Percentiles rank a stretch among this genome's conserved stretches.
These are phyloP conservation scores for Notoglanidium macrostoma DNA, from an alignment of 2,797 vertebrate genomes.

Conservation along the genomic window DNA sequence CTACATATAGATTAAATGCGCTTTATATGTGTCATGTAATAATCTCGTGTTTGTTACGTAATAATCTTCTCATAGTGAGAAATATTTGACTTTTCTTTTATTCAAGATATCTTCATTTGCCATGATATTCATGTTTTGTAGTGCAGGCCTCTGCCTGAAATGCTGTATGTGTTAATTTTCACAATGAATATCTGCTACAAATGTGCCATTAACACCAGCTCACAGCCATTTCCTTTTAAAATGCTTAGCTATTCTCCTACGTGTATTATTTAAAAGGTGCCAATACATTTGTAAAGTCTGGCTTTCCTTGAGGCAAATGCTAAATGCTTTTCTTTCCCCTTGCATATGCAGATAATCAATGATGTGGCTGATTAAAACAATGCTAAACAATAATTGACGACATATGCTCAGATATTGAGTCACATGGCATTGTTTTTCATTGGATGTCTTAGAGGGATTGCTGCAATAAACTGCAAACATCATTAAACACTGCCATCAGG, in stretches of 20 bases:
- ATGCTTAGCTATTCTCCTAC: background rate
- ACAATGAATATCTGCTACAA: background rate
- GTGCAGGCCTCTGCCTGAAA: background rate
- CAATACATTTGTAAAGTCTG: background rate
- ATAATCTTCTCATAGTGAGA: background rate
- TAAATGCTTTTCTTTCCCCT: background rate
- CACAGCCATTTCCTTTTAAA: background rate
- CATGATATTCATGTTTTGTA: background rate
- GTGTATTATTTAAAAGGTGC: background rate
- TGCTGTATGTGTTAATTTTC: background rate
- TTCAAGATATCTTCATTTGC: background rate
- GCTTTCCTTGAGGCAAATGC: conserved; percentile 2
- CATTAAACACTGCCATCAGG: conserved; percentile 5
- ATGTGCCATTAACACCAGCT: background rate
- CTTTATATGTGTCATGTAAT: background rate
- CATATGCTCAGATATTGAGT: background rate
- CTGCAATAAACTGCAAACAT: conserved; percentile 27
- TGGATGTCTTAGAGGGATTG: conserved; percentile 3
- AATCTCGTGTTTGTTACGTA: background rate
- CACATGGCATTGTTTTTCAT: conserved; percentile 14
- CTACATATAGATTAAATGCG: background rate
- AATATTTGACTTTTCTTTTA: background rate
- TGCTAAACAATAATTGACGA: background rate
- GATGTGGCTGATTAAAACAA: background rate
- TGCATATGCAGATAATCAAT: background rate